Evolutionary conservation across 1,140 invertebrate genomes (phyloP).

Genomic region (Brachionus asplanchnoidis): DNA sequence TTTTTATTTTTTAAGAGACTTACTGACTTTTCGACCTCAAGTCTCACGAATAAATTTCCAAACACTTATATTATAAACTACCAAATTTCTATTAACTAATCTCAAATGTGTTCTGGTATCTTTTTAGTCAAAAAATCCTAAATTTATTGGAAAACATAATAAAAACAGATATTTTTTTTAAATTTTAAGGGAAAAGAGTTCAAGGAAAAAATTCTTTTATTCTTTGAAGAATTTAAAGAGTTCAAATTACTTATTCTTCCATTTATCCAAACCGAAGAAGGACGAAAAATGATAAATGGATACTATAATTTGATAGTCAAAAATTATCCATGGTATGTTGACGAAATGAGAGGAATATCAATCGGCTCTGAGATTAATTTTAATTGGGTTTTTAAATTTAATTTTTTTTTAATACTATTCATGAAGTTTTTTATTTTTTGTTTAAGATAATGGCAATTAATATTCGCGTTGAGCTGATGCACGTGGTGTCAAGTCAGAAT

Average conservation of each 20-base stretch:
- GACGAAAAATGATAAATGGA: not conserved
- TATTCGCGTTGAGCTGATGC: conserved; percentile 21
- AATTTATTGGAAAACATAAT: not conserved
- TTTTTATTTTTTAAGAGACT: not conserved
- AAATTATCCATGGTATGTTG: conserved; percentile 34
- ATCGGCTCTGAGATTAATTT: conserved; percentile 24
- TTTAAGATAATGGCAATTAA: conserved; percentile 20
- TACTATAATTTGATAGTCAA: not conserved
- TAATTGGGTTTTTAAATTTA: not conserved
- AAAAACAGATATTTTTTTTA: not conserved
- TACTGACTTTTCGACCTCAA: too few species aligned
- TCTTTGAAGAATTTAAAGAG: conserved; percentile 19
- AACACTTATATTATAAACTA: too few species aligned
- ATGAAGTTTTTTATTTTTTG: not conserved
- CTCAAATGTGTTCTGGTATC: too few species aligned
- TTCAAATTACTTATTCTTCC: not conserved
- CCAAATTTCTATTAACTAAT: too few species aligned
- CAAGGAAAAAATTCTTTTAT: not conserved
- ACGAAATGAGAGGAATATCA: conserved; percentile 31
- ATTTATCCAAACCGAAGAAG: not conserved
- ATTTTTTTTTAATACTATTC: not conserved
- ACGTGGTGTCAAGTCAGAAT: not conserved
- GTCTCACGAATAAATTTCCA: too few species aligned
- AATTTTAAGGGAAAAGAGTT: not conserved
- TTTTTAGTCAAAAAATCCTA: too few species aligned